Evolutionary conservation across 1,140 invertebrate genomes (phyloP).

Genomic region (Neomicropteryx cornuta): DNA sequence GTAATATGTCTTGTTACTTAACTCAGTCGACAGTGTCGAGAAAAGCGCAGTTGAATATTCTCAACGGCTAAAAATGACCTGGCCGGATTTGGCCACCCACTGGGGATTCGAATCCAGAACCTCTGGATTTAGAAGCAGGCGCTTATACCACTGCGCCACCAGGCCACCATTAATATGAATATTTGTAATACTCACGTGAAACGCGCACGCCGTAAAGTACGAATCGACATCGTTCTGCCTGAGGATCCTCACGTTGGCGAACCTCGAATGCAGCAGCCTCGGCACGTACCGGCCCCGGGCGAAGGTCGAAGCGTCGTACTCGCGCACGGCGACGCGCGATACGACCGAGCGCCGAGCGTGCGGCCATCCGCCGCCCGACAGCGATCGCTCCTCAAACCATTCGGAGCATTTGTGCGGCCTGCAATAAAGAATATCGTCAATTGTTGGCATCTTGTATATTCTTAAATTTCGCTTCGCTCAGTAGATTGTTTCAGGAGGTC

Average conservation of each 20-base stretch:
- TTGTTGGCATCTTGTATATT: slow-evolving; percentile 7
- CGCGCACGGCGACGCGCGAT: slow-evolving; percentile 43
- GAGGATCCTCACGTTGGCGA: slow-evolving; percentile 77
- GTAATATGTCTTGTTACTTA: no score
- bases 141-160: no score
- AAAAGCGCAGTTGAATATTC: no score
- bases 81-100: no score
- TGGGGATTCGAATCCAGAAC: no score
- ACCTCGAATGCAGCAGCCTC: slow-evolving; percentile 78
- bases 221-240: slow-evolving; percentile 65
- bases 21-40: no score
- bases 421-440: slow-evolving; percentile 12
- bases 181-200: slow-evolving; percentile 30
- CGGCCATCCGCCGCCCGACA: slow-evolving; percentile 58
- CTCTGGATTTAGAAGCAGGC: no score
- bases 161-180: no score
- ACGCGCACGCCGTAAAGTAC: slow-evolving; percentile 64
- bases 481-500: no score
- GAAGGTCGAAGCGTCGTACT: slow-evolving; percentile 43
- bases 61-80: no score
- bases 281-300: slow-evolving; percentile 54
- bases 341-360: slow-evolving; percentile 52
- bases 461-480: slow-evolving; percentile 5
- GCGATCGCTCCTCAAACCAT: slow-evolving; percentile 58
- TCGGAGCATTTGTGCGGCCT: slow-evolving; percentile 91